Evolutionary conservation across 92 coral and sea anemone genomes (phyloP), one percentile per base, ranked within the genome.

Genomic region (Virgularia gustaviana): DNA sequence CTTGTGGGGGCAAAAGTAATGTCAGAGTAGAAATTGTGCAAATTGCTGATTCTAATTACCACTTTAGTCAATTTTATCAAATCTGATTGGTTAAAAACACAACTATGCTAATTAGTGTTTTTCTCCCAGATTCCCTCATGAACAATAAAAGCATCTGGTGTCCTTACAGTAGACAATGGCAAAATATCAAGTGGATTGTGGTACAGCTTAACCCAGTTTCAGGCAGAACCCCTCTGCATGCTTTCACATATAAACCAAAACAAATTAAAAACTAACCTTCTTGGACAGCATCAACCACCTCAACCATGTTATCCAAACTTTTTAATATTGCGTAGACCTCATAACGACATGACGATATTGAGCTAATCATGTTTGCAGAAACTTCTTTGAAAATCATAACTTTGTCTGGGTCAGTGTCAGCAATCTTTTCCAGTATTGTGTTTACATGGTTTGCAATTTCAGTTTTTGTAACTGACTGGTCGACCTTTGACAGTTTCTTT

Each of bases 271-370:
- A 42, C 71, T 19, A 16, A 64, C 71, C 71, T 45, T 64, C 71
- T 41, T 64, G 53, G 2, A 64, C 55, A 12, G 71, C 53, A 22
- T 64, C 71, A 2, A 64, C 55, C 4, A 64, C 55, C 27, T 64
- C 71, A 30, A 64, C 53, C 71, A 64, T 64, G 31, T 42, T 41
- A 10, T 64, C 71, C 71, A 64, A 41, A 36, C 55, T 64, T 64
- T 64, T 64, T 0, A 64, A 9, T n/a, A 64, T 45, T 7, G 52
- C 71, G 18, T 39, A 64, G 2, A 64, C 71, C 43, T 64, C 71
- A 18, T 64, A 64, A 38, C 35, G 36, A 19, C 28, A n/a, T 2
- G 71, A 38, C 1, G 71, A 38, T 2, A 64, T 6, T 6, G 16
- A 22, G 20, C 43, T 52, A 34, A 64, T 6, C 19, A 64, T n/a